These are phyloP conservation scores for Rutilus rutilus DNA, from an alignment of 2,113 vertebrate genomes.

Conservation along the genomic window DNA sequence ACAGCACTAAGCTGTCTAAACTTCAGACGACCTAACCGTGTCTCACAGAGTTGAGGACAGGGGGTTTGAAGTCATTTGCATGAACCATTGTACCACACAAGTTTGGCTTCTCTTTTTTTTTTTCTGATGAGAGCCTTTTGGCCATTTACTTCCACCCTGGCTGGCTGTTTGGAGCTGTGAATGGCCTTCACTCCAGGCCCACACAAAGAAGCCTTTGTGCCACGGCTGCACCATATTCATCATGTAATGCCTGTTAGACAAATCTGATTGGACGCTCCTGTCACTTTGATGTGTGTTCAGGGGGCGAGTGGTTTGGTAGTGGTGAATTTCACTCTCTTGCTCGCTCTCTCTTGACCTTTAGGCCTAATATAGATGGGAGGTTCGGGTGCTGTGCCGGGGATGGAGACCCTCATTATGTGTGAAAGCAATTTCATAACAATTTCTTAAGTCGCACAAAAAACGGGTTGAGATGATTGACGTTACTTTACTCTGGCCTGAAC, in stretches of 20 bases:
- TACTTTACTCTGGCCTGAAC: slow-evolving; percentile 78
- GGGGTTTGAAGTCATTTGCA: slow-evolving; percentile 78
- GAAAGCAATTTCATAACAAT: slow-evolving; percentile 84
- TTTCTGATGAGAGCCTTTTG: slow-evolving; percentile 78
- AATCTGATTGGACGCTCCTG: slow-evolving; percentile 87
- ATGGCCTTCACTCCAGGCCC: slow-evolving; percentile 80
- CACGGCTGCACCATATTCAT: slow-evolving; percentile 83
- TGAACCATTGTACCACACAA: slow-evolving; percentile 82
- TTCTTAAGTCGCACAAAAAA: slow-evolving; percentile 75
- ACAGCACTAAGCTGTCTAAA: slow-evolving; percentile 75
- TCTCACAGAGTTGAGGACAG: slow-evolving; percentile 59
- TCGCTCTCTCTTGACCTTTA: not conserved
- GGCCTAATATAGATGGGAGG: slow-evolving; percentile 67
- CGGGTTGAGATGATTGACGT: slow-evolving; percentile 83
- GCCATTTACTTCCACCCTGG: slow-evolving; percentile 87
- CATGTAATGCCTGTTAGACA: slow-evolving; percentile 88
- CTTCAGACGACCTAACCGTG: slow-evolving; percentile 75
- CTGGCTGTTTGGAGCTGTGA: slow-evolving; percentile 83
- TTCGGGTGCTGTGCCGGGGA: slow-evolving; percentile 38
- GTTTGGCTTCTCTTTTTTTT: slow-evolving; percentile 81
- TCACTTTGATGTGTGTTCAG: slow-evolving; percentile 86
- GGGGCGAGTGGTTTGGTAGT: slow-evolving; percentile 79
- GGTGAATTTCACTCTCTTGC: slow-evolving; percentile 76
- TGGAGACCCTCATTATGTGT: slow-evolving; percentile 77
- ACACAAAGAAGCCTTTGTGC: slow-evolving; percentile 85